Percentiles rank a stretch among this genome's conserved stretches.
phyloP scores from a whole-genome alignment of 1,140 invertebrate species.

The Phenacoccus solenopsis region DNA sequence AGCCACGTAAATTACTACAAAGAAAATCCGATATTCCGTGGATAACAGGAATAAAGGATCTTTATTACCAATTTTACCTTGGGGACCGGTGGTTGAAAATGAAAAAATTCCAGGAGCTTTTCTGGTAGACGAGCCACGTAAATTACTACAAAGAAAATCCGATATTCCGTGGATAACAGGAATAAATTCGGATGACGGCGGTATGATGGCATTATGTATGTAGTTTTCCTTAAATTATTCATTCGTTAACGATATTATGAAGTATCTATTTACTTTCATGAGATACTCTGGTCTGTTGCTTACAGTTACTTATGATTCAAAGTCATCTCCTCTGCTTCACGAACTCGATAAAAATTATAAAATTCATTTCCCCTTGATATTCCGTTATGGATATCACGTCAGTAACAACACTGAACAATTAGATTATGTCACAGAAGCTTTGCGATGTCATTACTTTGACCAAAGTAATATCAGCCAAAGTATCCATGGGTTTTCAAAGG shows the following conservation, averaged over 20 bases:
- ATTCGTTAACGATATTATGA: background rate
- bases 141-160: slow-evolving; percentile 3
- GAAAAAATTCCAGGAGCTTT: slow-evolving; percentile 8
- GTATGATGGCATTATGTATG: slow-evolving; percentile 5
- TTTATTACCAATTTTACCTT: background rate
- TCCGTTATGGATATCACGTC: background rate
- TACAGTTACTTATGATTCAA: background rate
- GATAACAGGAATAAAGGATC: background rate
- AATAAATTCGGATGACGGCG: slow-evolving; percentile 13
- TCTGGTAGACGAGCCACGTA: slow-evolving; percentile 12
- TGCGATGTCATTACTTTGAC: background rate
- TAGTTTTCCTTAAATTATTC: background rate
- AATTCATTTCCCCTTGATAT: background rate
- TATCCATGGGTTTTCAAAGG: background rate
- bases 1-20: slow-evolving; percentile 13
- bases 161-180: slow-evolving; percentile 8
- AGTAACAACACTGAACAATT: background rate
- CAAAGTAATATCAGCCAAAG: background rate
- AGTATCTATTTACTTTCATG: background rate
- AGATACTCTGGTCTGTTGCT: background rate
- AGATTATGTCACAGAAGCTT: background rate
- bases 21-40: slow-evolving; percentile 6
- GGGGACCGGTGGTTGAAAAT: background rate
- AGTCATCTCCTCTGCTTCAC: background rate
- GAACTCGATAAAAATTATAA: background rate